phyloP scores from a whole-genome alignment of 2,797 vertebrate species.

The Nyctalus aviator region DNA sequence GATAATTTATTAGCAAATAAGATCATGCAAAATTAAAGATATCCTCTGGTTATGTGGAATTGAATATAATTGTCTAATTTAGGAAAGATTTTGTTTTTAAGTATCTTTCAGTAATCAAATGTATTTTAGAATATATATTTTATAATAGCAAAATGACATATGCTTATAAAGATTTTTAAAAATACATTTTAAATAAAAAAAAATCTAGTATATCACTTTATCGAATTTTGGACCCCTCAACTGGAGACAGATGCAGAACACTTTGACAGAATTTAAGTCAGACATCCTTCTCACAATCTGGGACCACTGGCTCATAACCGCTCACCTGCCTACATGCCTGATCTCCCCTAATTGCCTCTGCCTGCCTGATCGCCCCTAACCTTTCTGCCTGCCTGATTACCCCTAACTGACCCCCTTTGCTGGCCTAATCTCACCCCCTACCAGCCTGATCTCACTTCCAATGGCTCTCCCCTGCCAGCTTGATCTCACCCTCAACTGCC shows the following conservation, averaged over 20 bases:
- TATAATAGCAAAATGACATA: not conserved
- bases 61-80: conserved; percentile 27
- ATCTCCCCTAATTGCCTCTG: too few relatives aligned
- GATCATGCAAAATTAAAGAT: not conserved
- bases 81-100: not conserved
- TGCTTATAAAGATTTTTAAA: not conserved
- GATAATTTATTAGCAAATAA: not conserved
- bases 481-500: too few relatives aligned
- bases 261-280: not conserved
- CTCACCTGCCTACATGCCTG: too few relatives aligned
- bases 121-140: not conserved
- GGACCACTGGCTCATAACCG: too few relatives aligned
- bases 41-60: not conserved
- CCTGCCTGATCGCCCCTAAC: too few relatives aligned
- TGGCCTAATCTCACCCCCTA: too few relatives aligned
- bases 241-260: not conserved
- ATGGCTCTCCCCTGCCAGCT: too few relatives aligned
- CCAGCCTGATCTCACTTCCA: too few relatives aligned
- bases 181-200: conserved; percentile 1
- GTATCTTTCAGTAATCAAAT: not conserved
- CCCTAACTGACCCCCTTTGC: too few relatives aligned
- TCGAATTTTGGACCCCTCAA: not conserved
- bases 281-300: too few relatives aligned
- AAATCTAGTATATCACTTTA: fast-evolving
- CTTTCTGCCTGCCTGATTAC: too few relatives aligned